Evolutionary conservation across 2,113 vertebrate genomes (phyloP).

Genomic region (Nerophis ophidion): DNA sequence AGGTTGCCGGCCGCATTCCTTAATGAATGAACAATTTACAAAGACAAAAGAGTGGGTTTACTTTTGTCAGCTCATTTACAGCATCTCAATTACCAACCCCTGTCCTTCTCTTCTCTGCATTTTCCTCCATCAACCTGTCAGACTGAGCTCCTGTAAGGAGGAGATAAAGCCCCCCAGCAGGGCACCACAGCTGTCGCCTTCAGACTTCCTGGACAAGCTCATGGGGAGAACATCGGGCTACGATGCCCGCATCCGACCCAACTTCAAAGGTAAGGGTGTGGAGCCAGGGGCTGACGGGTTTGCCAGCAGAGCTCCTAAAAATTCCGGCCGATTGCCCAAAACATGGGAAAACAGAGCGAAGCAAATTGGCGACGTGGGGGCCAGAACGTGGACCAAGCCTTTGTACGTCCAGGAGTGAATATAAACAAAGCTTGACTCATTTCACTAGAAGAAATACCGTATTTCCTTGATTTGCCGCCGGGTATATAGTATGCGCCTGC

Average conservation of each 20-base stretch:
- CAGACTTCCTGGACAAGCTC: constrained; percentile 94
- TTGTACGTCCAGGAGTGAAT: not conserved
- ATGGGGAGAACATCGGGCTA: constrained; percentile 92
- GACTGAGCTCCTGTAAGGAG: constrained; percentile 83
- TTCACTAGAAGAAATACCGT: too few relatives aligned
- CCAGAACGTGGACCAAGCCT: constrained; percentile 2
- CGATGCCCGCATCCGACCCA: constrained; percentile 89
- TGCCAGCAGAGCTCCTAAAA: constrained; percentile 10
- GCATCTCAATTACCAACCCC: constrained; percentile 25
- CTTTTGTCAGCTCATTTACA: not conserved
- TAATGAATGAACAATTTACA: too few relatives aligned
- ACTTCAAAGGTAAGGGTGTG: constrained; percentile 86
- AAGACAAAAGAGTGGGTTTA: too few relatives aligned
- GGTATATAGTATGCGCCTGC: too few relatives aligned
- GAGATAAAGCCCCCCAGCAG: constrained; percentile 78
- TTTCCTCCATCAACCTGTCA: constrained; percentile 47
- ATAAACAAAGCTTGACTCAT: not conserved
- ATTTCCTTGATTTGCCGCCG: too few relatives aligned
- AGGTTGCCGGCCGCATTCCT: too few relatives aligned
- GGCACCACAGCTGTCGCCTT: constrained; percentile 79
- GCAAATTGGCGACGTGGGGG: constrained; percentile 18
- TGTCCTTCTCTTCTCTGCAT: constrained; percentile 22
- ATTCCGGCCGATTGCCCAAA: constrained; percentile 19
- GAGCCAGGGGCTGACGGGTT: not conserved
- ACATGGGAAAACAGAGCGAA: constrained; percentile 22